Conservation (phyloP, 2,888 invertebrate species). For the Laothoe populi region DNA sequence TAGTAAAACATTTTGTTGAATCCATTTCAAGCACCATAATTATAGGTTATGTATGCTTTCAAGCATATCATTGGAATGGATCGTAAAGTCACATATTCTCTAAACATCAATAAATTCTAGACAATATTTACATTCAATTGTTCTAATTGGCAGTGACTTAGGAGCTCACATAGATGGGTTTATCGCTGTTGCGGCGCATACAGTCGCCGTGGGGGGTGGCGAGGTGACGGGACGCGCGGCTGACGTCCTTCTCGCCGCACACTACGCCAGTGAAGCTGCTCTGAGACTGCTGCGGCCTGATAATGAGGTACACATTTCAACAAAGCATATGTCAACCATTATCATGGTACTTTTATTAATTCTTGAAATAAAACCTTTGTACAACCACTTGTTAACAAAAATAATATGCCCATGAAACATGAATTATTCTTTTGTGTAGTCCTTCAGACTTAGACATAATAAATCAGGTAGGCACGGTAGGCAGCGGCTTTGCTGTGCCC, state of each 20-base stretch:
- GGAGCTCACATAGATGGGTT: slow-evolving; percentile 99
- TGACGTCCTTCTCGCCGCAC: slow-evolving; percentile 97
- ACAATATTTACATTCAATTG: not conserved
- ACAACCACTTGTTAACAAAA: no score
- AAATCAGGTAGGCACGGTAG: no score
- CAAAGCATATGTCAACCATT: not conserved
- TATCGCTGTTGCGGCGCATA: slow-evolving; percentile 99
- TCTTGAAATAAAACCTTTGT: no score
- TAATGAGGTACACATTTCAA: slow-evolving; percentile 87
- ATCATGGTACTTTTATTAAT: no score
- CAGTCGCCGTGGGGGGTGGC: slow-evolving; percentile 93
- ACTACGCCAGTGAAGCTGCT: slow-evolving; percentile 98
- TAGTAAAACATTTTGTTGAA: not conserved
- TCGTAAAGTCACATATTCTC: no score
- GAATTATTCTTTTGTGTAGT: no score
- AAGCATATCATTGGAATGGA: no score
- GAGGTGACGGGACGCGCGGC: slow-evolving; percentile 95
- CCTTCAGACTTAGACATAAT: no score
- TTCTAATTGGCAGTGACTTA: slow-evolving; percentile 89
- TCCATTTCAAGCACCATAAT: not conserved
- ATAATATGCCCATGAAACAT: no score
- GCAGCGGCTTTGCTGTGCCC: no score
- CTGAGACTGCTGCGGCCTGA: slow-evolving; percentile 95
- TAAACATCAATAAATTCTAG: no score
- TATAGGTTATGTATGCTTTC: no score